Base-by-base conservation (phyloP, 2,888 invertebrate genomes). In the Crematogaster levior region DNA sequence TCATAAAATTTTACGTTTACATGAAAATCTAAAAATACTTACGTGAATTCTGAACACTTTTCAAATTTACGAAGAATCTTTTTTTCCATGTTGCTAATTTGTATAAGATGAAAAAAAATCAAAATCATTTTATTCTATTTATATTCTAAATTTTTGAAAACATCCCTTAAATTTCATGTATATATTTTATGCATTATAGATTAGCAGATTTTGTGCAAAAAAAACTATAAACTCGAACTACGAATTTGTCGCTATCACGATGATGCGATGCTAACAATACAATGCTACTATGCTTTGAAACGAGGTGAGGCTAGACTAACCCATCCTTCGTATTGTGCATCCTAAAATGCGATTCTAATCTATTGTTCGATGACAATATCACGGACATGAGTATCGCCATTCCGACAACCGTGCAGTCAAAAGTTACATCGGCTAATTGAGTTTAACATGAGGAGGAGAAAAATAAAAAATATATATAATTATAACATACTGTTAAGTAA, bases 291-390 rank as follows among this genome's bases (percentile, higher is more conserved):
- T 53, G 24, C 60, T 80, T 66, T 85, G 83, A 84, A 83, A 88
- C 81, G 84, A 72, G 77, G 79, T 77, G 72, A 79, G 88, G 90
- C 82, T 89, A 73, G 86, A 63, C 87, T 84, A 92, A 68, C 92
- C 93, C 91, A 91, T 91, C 92, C 93, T 91, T 92, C 73, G 81
- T 88, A 92, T 92, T 92, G 92, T 92, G 84, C 85, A 81, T 87
- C 77, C 83, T 66, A 86, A 85, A 83, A 82, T 73, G 65, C 74
- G 75, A 65, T 53, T 84, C 84, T 79, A 70, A 72, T 63, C 86
- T 81, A 89, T 89, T 89, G 88, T 88, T 60, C 79, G 74, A 56
- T 70, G 60, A 88, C 85, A 88, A 90, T 88, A 84, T 53, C 30
- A 48, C 65, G 73, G 34, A 63, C 48, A 46, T 24, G 66, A 60